Evolutionary conservation across 2,888 invertebrate species (phyloP), one percentile per base, ranked within the genome.

Genomic region (Apodemia zela): DNA sequence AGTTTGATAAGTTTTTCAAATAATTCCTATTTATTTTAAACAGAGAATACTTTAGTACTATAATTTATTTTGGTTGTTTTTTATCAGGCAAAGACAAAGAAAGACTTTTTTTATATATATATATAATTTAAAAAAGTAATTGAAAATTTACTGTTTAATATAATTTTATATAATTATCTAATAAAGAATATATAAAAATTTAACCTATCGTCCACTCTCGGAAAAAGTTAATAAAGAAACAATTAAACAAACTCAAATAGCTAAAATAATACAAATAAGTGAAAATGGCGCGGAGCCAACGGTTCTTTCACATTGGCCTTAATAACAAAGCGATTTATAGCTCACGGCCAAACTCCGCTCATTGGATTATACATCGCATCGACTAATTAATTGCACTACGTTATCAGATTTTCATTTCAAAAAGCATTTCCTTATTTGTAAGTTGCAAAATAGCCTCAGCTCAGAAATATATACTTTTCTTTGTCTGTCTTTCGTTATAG

Each of bases 241-340:
- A 45, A 45, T 45, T 45, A n/a, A 45, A 45, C 45, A 47, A 17
- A 47, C 17, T 47, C 45, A 17, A 47, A 47, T 17, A 51, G 21
- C 6, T 51, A 18, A 21, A 54, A 29, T 25, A 54, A 29, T 29
- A 54, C 54, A 29, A 29, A 54, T 54, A 25, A 54, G 54, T 54
- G 54, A 54, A 54, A 54, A 54, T 54, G 54, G 54, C 54, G 6
- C 2, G 7, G 2, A 21, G 21, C 54, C 54, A 51, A 25, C 29
- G 54, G 54, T 54, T 54, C 54, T 51, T 21, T 54, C 25, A 54
- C 21, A 21, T 15, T n/a, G 54, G 25, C 25, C 21, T 25, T 25
- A 54, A 54, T 25, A 54, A 54, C 54, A 25, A 54, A 54, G 25
- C 54, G 29, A 54, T 54, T 54, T 54, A 54, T 54, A 51, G 54